Base-by-base conservation (phyloP, 2,113 vertebrate genomes). In the Boulengeromyrus knoepffleri region DNA sequence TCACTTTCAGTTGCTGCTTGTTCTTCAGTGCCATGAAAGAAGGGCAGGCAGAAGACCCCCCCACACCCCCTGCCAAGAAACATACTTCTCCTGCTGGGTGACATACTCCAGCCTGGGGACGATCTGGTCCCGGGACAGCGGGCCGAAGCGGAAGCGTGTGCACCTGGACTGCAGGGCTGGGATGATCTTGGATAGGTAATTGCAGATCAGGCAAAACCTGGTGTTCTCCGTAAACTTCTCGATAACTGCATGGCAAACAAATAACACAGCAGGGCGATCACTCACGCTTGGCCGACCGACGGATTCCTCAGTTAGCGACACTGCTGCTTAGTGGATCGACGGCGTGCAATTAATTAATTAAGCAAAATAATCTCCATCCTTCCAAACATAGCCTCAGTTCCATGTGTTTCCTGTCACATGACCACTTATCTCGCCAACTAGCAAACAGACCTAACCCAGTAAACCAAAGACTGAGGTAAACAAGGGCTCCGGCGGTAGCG, bases 191-290 rank as follows among this genome's bases (percentile, higher is more conserved):
- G 99, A 99, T 88, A 99, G 96, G 94, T 99, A 99, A 94, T 99
- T 99, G 92, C 98, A 97, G 95, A 99, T 99, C 90, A 99, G 95
- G 92, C 99, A 99, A 74, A 99, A 99, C 0, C 98, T 94, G 5
- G 98, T 99, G 94, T 99, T 99, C 92, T 99, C 99, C 0, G 98
- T 99, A 93, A 97, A 99, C 92, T 99, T 99, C 94, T 99, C 98
- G 1, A 99, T 99, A 90, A 99, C 98, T 99, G 94, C 77, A 24
- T 77, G 42, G 45, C 17, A 80, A 19, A 42, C 15, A 50, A 39
- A 5, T 66, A 53, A 27, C 46, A 83, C 47, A 89, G 47, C 5
- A 66, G 24, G 52, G 0, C 27, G 15, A 56, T 13, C 47, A 47
- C 21, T 74, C 31, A 66, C 5, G 7, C 10, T 85, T 15, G 62